Evolutionary conservation across 2,113 vertebrate genomes (phyloP).

Genomic region (Andinoacara biseriatus): DNA sequence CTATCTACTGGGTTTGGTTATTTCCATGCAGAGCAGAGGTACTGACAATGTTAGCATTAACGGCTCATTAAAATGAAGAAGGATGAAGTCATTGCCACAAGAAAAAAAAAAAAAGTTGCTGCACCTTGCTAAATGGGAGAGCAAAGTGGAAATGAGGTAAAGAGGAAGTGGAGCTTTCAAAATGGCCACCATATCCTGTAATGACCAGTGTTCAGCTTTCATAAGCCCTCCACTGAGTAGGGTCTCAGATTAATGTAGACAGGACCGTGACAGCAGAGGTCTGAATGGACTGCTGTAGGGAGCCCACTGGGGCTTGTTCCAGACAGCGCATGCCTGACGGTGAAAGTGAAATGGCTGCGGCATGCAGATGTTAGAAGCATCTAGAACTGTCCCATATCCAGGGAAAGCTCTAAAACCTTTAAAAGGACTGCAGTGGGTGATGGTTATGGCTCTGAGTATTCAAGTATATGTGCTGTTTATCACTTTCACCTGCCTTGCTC

Average conservation of each 20-base stretch:
- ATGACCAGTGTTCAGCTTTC: constrained; percentile 58
- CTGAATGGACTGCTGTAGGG: constrained; percentile 67
- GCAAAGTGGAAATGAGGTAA: constrained; percentile 13
- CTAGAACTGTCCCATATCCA: constrained; percentile 49
- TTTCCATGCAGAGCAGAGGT: constrained; percentile 69
- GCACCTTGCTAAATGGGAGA: constrained; percentile 42
- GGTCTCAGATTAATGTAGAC: constrained; percentile 65
- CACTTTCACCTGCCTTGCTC: constrained; percentile 54
- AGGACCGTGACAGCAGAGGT: constrained; percentile 60
- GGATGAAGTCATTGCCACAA: constrained; percentile 61
- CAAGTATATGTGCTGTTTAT: constrained; percentile 64
- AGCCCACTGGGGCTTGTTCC: constrained; percentile 68
- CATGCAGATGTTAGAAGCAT: constrained; percentile 77
- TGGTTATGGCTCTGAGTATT: constrained; percentile 57
- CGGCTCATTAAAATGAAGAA: constrained; percentile 70
- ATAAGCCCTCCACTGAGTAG: constrained; percentile 54
- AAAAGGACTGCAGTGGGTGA: constrained; percentile 45
- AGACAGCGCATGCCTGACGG: constrained; percentile 50
- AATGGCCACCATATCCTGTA: constrained; percentile 60
- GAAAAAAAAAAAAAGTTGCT: constrained; percentile 42
- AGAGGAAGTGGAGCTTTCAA: constrained; percentile 57
- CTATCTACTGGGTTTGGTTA: constrained; percentile 65
- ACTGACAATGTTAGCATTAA: constrained; percentile 76
- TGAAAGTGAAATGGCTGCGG: constrained; percentile 68
- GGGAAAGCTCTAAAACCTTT: constrained; percentile 62